phyloP scores from a whole-genome alignment of 2,113 vertebrate genomes.

The Apodemus speciosus region DNA sequence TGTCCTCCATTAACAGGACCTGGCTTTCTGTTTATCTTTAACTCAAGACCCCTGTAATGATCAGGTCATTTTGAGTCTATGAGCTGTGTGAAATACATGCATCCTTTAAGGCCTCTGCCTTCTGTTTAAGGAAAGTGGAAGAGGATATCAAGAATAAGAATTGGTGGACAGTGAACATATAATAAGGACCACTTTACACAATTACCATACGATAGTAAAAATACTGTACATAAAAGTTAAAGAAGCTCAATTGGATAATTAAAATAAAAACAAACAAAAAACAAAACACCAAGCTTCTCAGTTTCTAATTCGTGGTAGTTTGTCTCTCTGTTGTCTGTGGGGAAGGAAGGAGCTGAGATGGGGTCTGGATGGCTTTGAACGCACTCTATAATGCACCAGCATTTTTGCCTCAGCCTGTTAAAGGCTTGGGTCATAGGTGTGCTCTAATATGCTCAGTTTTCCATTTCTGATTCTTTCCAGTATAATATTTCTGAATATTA shows the following conservation, averaged over 20 bases:
- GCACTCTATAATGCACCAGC: too few species aligned
- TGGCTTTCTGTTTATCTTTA: not conserved
- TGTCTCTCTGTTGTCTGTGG: not conserved
- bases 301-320: not conserved
- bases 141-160: not conserved
- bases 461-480: conserved; percentile 9
- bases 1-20: not conserved
- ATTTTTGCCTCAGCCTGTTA: not conserved
- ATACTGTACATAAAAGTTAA: conserved; percentile 23
- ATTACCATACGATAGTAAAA: not conserved
- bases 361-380: too few species aligned
- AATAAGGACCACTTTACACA: not conserved
- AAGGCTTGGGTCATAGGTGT: not conserved
- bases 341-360: too few species aligned
- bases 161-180: not conserved
- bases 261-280: not conserved
- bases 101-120: not conserved
- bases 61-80: not conserved
- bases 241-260: not conserved
- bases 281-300: not conserved
- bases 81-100: not conserved
- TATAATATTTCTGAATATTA: not conserved
- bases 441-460: not conserved
- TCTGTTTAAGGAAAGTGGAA: not conserved
- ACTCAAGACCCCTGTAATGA: not conserved